Percentiles rank a stretch among this genome's conserved stretches.
Evolutionary conservation across 2,888 invertebrate species (phyloP).

Genomic region (Athalia circularis): DNA sequence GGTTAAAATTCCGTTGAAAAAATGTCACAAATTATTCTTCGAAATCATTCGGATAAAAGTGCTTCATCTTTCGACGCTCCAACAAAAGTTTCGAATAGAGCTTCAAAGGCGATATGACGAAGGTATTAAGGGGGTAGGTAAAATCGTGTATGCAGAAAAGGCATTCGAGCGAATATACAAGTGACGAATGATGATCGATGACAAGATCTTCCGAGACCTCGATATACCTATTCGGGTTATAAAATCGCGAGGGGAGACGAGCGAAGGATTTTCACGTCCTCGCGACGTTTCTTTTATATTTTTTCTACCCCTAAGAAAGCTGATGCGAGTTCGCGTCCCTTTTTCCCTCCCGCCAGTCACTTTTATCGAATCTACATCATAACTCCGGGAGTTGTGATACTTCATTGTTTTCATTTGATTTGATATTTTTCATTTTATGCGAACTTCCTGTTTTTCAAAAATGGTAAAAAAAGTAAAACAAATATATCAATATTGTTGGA

Average conservation of each 20-base stretch:
- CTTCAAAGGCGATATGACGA: conserved; percentile 27
- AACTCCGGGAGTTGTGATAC: too few species aligned
- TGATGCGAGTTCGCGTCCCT: too few species aligned
- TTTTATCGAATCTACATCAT: too few species aligned
- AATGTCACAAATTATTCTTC: background rate
- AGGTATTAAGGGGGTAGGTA: conserved; percentile 18
- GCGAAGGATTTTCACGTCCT: conserved; percentile 1
- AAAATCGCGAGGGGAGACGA: conserved; percentile 7
- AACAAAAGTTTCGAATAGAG: conserved; percentile 23
- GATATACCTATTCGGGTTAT: background rate
- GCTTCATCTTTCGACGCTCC: conserved; percentile 1
- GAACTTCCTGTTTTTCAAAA: too few species aligned
- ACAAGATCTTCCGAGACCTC: conserved; percentile 4
- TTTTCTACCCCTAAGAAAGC: too few species aligned
- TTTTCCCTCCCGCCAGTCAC: too few species aligned
- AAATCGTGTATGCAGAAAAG: background rate
- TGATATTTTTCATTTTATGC: too few species aligned
- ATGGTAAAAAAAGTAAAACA: background rate
- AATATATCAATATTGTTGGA: background rate
- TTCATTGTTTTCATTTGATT: too few species aligned
- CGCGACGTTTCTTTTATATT: background rate
- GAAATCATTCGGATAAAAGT: background rate
- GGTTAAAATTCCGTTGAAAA: background rate
- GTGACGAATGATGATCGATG: conserved; percentile 44
- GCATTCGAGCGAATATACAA: conserved; percentile 31